Evolutionary conservation across 2,113 vertebrate species (phyloP).

Genomic region (human): GRCh38 chr1:53751001-53751500

Average conservation of each 20-base stretch:
- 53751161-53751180: not conserved
- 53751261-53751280: not conserved
- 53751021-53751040: not conserved
- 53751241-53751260: not conserved
- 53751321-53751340: not conserved
- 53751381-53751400: not conserved
- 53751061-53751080: not conserved
- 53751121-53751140: conserved; percentile 28
- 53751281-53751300: conserved; percentile 34
- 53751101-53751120: conserved; percentile 4
- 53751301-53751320: conserved; percentile 9
- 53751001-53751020: not conserved
- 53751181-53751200: not conserved
- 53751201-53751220: not conserved
- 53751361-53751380: conserved; percentile 1
- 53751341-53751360: not conserved
- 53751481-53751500: not conserved
- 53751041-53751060: conserved; percentile 13
- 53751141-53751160: not conserved
- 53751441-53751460: not conserved
- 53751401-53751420: not conserved
- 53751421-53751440: not conserved
- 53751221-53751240: conserved; percentile 28
- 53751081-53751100: not conserved
- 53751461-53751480: not conserved